These are phyloP conservation scores for Lasioglossum vierecki DNA, from an alignment of 2,888 invertebrate species.

Conservation along the genomic window DNA sequence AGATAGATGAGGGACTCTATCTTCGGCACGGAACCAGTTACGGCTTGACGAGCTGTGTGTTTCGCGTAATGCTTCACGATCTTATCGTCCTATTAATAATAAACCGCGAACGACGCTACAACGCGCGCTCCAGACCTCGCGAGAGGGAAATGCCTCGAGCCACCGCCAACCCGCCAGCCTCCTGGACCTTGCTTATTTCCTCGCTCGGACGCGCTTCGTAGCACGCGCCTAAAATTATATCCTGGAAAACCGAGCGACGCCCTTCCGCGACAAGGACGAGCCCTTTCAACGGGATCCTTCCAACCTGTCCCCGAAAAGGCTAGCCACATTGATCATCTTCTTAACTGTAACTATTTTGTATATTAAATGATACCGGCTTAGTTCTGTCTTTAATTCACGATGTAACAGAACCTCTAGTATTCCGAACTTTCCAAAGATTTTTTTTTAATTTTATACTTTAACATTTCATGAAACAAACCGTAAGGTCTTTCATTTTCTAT, in stretches of 20 bases:
- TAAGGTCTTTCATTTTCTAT: too few relatives aligned
- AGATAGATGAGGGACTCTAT: constrained; percentile 74
- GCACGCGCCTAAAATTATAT: constrained; percentile 42
- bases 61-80: constrained; percentile 74
- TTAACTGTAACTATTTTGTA: too few relatives aligned
- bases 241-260: neutral
- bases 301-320: neutral
- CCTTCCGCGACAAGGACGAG: neutral
- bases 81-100: constrained; percentile 78
- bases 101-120: constrained; percentile 68
- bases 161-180: neutral
- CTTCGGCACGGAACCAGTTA: constrained; percentile 71
- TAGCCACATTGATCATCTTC: neutral
- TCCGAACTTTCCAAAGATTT: too few relatives aligned
- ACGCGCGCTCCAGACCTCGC: constrained; percentile 30
- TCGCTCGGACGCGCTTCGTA: constrained; percentile 5
- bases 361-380: too few relatives aligned
- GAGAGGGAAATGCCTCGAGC: constrained; percentile 45
- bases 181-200: constrained; percentile 16
- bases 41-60: constrained; percentile 73
- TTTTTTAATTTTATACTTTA: too few relatives aligned
- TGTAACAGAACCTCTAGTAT: too few relatives aligned
- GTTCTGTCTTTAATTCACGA: too few relatives aligned
- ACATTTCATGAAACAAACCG: too few relatives aligned
- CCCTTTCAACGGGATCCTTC: neutral